Percentiles rank a stretch among this genome's conserved stretches.
Conservation (phyloP, 2,113 vertebrate species). For the Gallinago media region DNA sequence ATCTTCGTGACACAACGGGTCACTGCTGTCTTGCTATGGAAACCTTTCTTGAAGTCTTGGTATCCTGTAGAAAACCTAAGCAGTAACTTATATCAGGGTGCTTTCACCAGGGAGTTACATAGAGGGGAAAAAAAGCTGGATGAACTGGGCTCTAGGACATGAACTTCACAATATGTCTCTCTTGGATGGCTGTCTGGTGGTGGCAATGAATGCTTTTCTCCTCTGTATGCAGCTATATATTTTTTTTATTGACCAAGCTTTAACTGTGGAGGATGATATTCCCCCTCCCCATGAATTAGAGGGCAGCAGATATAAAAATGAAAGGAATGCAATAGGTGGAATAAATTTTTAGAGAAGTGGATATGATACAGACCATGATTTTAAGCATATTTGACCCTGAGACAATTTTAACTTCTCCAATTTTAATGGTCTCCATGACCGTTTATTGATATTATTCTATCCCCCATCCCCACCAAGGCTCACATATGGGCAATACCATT, state of each 20-base stretch:
- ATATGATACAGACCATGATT: not conserved
- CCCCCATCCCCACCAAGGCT: accelerated
- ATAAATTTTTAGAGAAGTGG: not conserved
- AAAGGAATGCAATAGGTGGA: not conserved
- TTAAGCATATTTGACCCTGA: not conserved
- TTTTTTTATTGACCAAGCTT: not conserved
- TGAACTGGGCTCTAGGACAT: not conserved
- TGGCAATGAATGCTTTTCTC: not conserved
- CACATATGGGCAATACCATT: not conserved
- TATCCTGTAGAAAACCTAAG: not conserved
- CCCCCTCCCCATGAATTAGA: not conserved
- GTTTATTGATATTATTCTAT: not conserved
- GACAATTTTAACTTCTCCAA: not conserved
- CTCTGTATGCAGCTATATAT: accelerated
- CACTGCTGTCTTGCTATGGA: not conserved
- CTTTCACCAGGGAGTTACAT: not conserved
- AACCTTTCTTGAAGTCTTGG: not conserved
- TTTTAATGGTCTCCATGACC: too few relatives aligned
- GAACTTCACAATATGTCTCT: not conserved
- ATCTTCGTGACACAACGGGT: not conserved
- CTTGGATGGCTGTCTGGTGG: not conserved
- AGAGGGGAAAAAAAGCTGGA: not conserved
- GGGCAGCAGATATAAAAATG: not conserved
- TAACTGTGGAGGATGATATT: not conserved
- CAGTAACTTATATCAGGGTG: not conserved